These are phyloP conservation scores for Drosophila bocqueti DNA, from an alignment of 1,140 invertebrate genomes.

Conservation along the genomic window DNA sequence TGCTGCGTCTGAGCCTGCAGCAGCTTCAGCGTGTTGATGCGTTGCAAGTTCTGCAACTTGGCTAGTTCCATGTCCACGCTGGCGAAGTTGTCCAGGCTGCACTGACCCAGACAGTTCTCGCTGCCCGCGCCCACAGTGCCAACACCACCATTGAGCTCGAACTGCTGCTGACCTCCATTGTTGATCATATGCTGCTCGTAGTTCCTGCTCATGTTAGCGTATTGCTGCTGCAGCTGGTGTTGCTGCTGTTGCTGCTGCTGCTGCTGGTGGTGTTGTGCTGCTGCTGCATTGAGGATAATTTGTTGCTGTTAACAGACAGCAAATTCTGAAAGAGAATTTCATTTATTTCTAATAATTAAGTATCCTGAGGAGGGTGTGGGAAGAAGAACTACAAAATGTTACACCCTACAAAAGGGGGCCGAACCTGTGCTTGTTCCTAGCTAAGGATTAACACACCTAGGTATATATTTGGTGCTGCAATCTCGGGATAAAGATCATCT, in stretches of 20 bases:
- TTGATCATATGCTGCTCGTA: conserved; percentile 58
- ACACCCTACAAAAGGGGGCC: neutral
- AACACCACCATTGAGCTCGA: conserved; percentile 50
- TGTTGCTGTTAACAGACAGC: conserved; percentile 72
- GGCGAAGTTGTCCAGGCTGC: conserved; percentile 61
- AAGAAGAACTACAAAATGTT: neutral
- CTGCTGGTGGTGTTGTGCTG: conserved; percentile 77
- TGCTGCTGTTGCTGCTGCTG: conserved; percentile 49
- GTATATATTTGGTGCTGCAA: too few species aligned
- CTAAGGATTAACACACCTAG: too few species aligned
- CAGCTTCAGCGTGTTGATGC: conserved; percentile 85
- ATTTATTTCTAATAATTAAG: neutral
- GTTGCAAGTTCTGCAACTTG: conserved; percentile 86
- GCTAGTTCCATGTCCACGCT: conserved; percentile 85
- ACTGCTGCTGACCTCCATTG: conserved; percentile 47
- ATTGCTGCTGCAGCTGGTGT: conserved; percentile 59
- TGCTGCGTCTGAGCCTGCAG: conserved; percentile 85
- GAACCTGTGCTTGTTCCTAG: too few species aligned
- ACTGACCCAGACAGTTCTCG: conserved; percentile 51
- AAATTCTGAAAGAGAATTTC: conserved; percentile 63
- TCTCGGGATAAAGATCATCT: too few species aligned
- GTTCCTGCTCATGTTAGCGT: conserved; percentile 54
- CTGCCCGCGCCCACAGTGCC: conserved; percentile 15
- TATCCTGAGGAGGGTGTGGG: neutral
- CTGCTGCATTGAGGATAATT: conserved; percentile 62